A percentile compares a stretch with the other conserved stretches of the same genome.
Evolutionary conservation across 1,140 invertebrate genomes (phyloP).

Genomic region (Zophobas morio): DNA sequence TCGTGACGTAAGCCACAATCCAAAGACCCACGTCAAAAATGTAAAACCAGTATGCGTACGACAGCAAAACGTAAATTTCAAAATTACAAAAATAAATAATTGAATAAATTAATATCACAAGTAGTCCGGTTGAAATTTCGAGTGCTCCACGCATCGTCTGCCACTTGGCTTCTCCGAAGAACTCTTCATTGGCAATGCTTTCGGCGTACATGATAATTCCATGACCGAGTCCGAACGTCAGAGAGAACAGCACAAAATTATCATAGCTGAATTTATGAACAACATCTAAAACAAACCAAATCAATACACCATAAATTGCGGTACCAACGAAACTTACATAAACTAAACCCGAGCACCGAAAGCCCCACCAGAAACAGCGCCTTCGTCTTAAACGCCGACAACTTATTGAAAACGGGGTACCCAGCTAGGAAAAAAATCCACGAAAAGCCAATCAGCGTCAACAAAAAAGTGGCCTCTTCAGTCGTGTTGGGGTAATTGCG

Average conservation of each 20-base stretch:
- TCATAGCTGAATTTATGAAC: slow-evolving; percentile 55
- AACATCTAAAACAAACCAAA: slow-evolving; percentile 54
- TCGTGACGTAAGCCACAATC: slow-evolving; percentile 39
- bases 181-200: slow-evolving; percentile 52
- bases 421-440: slow-evolving; percentile 59
- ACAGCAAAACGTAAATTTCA: slow-evolving; percentile 49
- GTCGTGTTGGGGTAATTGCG: slow-evolving; percentile 38
- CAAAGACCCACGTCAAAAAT: slow-evolving; percentile 54
- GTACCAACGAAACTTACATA: slow-evolving; percentile 56
- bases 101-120: slow-evolving; percentile 60
- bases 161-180: slow-evolving; percentile 56
- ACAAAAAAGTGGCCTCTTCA: slow-evolving; percentile 56
- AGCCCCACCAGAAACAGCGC: slow-evolving; percentile 55
- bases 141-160: slow-evolving; percentile 52
- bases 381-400: slow-evolving; percentile 51
- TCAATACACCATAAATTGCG: slow-evolving; percentile 17
- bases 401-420: slow-evolving; percentile 55
- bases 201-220: slow-evolving; percentile 56
- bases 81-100: slow-evolving; percentile 56
- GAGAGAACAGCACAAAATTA: slow-evolving; percentile 57
- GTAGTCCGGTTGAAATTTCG: slow-evolving; percentile 53
- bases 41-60: slow-evolving; percentile 48
- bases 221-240: slow-evolving; percentile 59
- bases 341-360: slow-evolving; percentile 50
- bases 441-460: slow-evolving; percentile 58